These are phyloP conservation scores for Cyrtorhinus lividipennis DNA, from an alignment of 1,140 invertebrate genomes.

Conservation along the genomic window DNA sequence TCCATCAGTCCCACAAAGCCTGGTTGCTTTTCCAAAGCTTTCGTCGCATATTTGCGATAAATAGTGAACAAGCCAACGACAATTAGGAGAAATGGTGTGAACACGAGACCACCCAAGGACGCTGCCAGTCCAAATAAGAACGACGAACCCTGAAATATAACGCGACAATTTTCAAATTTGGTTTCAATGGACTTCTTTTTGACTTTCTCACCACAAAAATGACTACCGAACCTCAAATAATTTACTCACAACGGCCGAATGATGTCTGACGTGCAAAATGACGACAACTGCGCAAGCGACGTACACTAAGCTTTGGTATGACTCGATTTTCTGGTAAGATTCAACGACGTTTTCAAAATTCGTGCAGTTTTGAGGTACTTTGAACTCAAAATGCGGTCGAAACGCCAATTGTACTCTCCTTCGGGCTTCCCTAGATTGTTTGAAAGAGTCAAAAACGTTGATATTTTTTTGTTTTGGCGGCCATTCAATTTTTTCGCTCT, in stretches of 20 bases:
- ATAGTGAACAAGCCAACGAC: neutral
- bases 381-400: neutral
- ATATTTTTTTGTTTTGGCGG: no score
- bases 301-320: neutral
- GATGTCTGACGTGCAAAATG: neutral
- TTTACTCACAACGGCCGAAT: neutral
- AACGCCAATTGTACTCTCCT: neutral
- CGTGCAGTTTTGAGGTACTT: neutral
- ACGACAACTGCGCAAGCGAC: neutral
- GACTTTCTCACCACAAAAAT: no score
- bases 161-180: no score
- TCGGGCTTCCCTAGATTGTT: neutral
- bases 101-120: neutral
- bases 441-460: neutral
- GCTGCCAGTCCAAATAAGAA: neutral
- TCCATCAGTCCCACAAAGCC: neutral
- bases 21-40: neutral
- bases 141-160: neutral
- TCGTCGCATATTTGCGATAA: neutral
- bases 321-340: no score
- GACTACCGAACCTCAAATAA: neutral
- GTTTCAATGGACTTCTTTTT: no score
- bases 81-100: neutral
- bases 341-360: neutral
- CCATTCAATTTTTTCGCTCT: no score